These are phyloP conservation scores for Python bivittatus DNA, from an alignment of 2,113 vertebrate genomes.

Conservation along the genomic window DNA sequence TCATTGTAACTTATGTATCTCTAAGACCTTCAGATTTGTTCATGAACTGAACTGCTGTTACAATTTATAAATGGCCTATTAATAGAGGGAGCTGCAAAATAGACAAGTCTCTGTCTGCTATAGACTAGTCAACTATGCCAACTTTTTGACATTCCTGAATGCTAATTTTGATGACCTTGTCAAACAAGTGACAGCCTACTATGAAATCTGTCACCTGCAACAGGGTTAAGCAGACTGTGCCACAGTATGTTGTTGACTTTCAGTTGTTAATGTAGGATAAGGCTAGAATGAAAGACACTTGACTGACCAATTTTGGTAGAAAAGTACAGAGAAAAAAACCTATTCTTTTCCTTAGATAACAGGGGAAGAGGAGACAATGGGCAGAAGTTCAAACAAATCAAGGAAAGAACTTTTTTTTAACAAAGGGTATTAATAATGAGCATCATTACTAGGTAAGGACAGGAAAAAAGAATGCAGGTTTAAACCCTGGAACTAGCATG, in stretches of 20 bases:
- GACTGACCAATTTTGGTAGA: neutral
- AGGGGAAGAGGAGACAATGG: neutral
- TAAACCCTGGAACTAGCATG: neutral
- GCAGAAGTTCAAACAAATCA: neutral
- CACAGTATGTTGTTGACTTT: neutral
- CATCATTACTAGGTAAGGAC: neutral
- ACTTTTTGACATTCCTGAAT: too few relatives aligned
- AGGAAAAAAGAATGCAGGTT: neutral
- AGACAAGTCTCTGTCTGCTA: too few relatives aligned
- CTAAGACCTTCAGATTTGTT: too few relatives aligned
- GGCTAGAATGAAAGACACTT: neutral
- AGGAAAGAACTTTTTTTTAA: neutral
- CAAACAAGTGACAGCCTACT: too few relatives aligned
- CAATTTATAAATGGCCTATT: too few relatives aligned
- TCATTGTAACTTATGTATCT: too few relatives aligned
- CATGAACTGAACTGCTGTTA: too few relatives aligned
- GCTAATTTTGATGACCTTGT: too few relatives aligned
- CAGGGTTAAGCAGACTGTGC: neutral
- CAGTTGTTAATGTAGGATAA: neutral
- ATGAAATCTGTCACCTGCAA: neutral
- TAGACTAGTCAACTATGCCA: too few relatives aligned
- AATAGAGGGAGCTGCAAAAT: too few relatives aligned
- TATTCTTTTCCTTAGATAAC: neutral
- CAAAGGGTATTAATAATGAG: neutral
- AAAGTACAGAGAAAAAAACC: neutral